Base-by-base conservation (phyloP, 2,888 invertebrate genomes). In the Nipponacmea schrenckii region DNA sequence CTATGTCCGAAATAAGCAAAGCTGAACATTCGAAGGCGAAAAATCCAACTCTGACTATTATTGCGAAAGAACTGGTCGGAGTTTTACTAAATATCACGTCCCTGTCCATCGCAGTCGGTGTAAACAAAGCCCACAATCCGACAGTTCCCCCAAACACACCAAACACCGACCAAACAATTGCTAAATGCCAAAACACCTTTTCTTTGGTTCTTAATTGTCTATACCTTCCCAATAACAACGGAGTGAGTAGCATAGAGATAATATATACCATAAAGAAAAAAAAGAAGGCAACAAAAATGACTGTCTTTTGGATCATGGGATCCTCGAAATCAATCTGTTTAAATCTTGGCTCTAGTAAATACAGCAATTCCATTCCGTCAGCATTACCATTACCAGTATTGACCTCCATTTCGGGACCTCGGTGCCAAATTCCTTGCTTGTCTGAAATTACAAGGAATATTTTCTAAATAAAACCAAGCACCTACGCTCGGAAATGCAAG, bases 121-220 rank as follows among this genome's bases (percentile, higher is more conserved):
- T 69, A 67, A 82, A 84, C 45, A 83, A 72, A 0, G 83, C 80
- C 81, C 83, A 83, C 1, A 73, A 27, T 10, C 85, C 85, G 10
- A 83, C 64, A 7, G 77, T 31, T 7, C 80, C 79, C 44, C 80
- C 80, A 70, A 81, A 81, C 20, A 83, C 50, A 1, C 85, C 86
- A 73, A 81, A 86, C 5, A 80, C 74, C 0, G 78, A 84, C 31
- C 86, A 69, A 17, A 82, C 83, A 0, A 85, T 74, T 1, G 86
- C 83, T 31, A 86, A 74, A 63, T 84, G 79, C 85, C 85, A 85
- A 73, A 86, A 86, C 39, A 84, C 77, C 73, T 82, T 79, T 70
- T 85, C 84, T 74, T 86, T 85, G 10, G 70, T 69, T 15, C 76
- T 73, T 27, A 85, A 73, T 62, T 74, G 78, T n/a, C 76, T 48